phyloP scores from a whole-genome alignment of 1,140 invertebrate genomes.

The Anoplophora glabripennis region DNA sequence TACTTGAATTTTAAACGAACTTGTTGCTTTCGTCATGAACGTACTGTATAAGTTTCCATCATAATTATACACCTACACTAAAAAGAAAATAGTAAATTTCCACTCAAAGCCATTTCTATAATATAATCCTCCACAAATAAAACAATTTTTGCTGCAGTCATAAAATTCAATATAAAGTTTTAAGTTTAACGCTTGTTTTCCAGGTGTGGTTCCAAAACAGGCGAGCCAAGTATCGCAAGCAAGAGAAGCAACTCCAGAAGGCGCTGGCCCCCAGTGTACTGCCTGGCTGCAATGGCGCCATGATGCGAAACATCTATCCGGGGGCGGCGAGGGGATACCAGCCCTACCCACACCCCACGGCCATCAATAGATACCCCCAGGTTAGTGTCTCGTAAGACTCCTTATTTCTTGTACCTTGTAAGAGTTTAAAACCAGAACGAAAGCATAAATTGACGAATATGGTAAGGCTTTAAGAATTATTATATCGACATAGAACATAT shows the following conservation, averaged over 20 bases:
- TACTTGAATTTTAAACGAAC: too few species aligned
- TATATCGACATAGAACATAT: too few species aligned
- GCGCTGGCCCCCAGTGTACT: conserved; percentile 85
- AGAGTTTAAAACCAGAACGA: conserved; percentile 1
- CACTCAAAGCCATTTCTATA: too few species aligned
- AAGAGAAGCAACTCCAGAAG: conserved; percentile 97
- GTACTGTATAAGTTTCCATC: too few species aligned
- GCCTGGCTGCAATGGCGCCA: conserved; percentile 90
- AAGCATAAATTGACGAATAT: too few species aligned
- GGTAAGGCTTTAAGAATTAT: too few species aligned
- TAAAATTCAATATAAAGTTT: too few species aligned
- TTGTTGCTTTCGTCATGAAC: too few species aligned
- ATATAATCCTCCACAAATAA: too few species aligned
- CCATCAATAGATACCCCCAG: conserved; percentile 93
- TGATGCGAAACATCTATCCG: conserved; percentile 97
- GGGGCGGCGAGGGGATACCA: conserved; percentile 83
- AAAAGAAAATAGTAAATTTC: too few species aligned
- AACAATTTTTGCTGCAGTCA: too few species aligned
- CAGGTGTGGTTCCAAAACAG: conserved; percentile 98
- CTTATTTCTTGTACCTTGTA: not conserved
- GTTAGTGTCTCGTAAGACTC: conserved; percentile 51
- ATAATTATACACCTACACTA: too few species aligned
- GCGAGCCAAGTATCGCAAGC: conserved; percentile 95
- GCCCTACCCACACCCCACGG: conserved; percentile 88
- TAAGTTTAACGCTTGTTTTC: conserved; percentile 12